phyloP scores from a whole-genome alignment of 64 coral and sea anemone genomes.

The Pocillopora damicornis region DNA sequence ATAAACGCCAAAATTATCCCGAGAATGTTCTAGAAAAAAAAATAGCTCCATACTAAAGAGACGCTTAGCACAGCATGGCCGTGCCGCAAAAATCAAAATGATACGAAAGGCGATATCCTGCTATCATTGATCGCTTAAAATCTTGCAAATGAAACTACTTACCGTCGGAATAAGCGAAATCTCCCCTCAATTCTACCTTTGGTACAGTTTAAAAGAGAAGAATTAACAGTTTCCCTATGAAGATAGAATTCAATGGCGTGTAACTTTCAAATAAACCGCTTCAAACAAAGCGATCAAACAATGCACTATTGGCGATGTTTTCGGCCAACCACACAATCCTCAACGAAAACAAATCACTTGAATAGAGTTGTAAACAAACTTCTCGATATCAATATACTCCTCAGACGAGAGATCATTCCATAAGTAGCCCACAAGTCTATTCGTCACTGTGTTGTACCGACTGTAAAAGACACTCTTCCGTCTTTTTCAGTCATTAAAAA shows the following conservation, averaged over 20 bases:
- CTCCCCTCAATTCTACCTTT: background rate
- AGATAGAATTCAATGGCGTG: conserved; percentile 10
- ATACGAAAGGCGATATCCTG: conserved; percentile 5
- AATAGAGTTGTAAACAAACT: conserved; percentile 28
- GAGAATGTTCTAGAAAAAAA: too few species aligned
- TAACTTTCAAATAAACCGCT: conserved; percentile 34
- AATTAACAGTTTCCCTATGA: background rate
- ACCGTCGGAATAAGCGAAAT: background rate
- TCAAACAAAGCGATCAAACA: conserved; percentile 27
- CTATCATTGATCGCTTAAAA: background rate
- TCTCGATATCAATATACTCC: conserved; percentile 14
- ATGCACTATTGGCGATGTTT: background rate
- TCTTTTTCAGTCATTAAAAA: conserved; percentile 16
- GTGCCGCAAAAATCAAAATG: background rate
- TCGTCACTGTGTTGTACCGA: background rate
- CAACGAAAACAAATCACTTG: background rate
- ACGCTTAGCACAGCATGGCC: background rate
- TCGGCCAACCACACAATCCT: background rate
- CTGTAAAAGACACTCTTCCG: conserved; percentile 20
- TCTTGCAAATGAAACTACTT: background rate
- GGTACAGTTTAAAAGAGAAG: conserved; percentile 1
- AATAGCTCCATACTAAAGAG: background rate
- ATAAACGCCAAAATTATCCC: too few species aligned
- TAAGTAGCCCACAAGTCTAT: background rate
- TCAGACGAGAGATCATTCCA: background rate